Base-by-base conservation (phyloP, 2,888 invertebrate species). In the Lampropteryx suffumata region DNA sequence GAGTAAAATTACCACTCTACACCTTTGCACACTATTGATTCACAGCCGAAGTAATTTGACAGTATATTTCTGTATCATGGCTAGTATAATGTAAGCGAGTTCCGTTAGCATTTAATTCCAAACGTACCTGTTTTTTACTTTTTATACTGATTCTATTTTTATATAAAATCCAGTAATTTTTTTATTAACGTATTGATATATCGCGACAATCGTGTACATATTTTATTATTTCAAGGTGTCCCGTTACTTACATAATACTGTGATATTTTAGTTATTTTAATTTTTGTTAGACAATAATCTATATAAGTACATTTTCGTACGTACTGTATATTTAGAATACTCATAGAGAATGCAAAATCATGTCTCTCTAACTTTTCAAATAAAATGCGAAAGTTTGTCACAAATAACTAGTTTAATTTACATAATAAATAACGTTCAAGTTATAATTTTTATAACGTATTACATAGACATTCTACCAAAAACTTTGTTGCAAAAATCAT, bases 401-500 rank as follows among this genome's bases (percentile, higher is more conserved):
- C 24, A 42, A 17, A n/a, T 34, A 6, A 45, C 27, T 42, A 3
- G 48, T 59, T 57, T 58, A 53, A 57, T 58, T 50, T 56, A 44
- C 24, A 35, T n/a, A 47, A 27, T n/a, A n/a, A n/a, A n/a, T n/a
- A n/a, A 17, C 17, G 4, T 2, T 3, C 17, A 17, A 28, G 36
- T 28, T 12, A 12, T 10, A 41, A 12, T 29, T 32, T 41, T 28
- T 12, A 12, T 10, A 41, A 12, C 27, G 32, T 41, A 64, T 29
- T 33, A 39, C n/a, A 17, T 32, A 43, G 41, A 48, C 12, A 59
- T 46, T 62, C 72, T 75, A 39, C 77, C 80, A 66, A 88, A 87
- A 7, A 86, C 67, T 60, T 77, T 79, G 44, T 81, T 73, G 71
- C 83, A 89, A 63, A 90, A 90, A 1, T 88, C 87, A 41, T 90